Evolutionary conservation across 2,113 vertebrate genomes (phyloP), one percentile per base, ranked within the genome.

Genomic region (Todiramphus saurophagus): DNA sequence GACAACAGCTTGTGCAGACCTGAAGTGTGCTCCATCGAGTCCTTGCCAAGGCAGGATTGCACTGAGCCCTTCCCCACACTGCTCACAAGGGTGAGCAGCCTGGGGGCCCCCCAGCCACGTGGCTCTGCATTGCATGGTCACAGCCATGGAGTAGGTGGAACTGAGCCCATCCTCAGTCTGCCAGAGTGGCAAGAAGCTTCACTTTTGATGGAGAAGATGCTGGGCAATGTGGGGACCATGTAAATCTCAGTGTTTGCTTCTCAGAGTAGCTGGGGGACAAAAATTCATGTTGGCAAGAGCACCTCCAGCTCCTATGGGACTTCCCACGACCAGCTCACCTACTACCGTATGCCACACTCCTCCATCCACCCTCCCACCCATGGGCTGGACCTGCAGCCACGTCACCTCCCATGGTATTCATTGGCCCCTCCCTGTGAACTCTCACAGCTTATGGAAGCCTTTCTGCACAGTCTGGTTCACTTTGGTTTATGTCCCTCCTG

Each of bases 401-500:
- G 0, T 23, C 51, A 16, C 9, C 59, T 87, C 62, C 74, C 2
- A 4, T 1, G 1, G 74, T 12, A 48, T 55, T 70, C 62, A 7
- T 0, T 28, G 56, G 50, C 17, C 33, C 18, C 17, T 90, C 48
- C 41, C 35, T 7, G 27, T 20, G 20, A 89, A 62, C 73, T 48
- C 23, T 6, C 67, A 46, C 56, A 83, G 92, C 55, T 93, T 80
- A 90, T 13, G 76, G 83, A 68, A 87, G 51, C 53, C 66, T 76
- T 72, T 51, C 75, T 87, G 58, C 87, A 82, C 43, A 46, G 69
- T 21, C 43, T 10, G 8, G 79, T 48, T 76, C 68, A 33, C 93
- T 90, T 24, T 41, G 78, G 68, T 93, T 96, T 79, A 67, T 89
- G 79, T 55, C 28, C 89, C 94, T 90, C 94, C 89, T 68, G 94